Conservation (phyloP, 2,113 vertebrate species). For the Clarias gariepinus region DNA sequence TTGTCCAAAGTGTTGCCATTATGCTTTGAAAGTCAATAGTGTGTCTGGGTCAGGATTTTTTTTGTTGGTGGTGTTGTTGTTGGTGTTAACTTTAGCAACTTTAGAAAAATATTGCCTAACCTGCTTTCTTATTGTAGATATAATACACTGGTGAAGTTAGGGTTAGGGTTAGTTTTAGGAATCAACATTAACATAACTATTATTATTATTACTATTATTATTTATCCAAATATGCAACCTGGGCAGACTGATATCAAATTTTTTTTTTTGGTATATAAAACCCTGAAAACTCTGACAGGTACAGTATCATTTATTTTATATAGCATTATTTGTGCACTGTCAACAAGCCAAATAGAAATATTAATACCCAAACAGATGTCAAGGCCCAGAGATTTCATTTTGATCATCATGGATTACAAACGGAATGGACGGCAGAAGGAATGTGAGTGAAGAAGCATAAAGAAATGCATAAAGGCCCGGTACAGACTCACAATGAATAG, state of each 20-base stretch:
- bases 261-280: neutral
- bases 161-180: no score
- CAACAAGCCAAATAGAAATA: slow-evolving; percentile 15
- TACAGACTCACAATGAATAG: neutral
- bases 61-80: neutral
- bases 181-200: slow-evolving; percentile 19
- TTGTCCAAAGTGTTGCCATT: slow-evolving; percentile 41
- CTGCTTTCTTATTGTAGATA: slow-evolving; percentile 10
- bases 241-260: neutral
- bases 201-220: neutral
- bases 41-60: slow-evolving; percentile 30
- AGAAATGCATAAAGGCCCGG: neutral
- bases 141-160: slow-evolving; percentile 22
- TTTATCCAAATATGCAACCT: neutral
- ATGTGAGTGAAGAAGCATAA: neutral
- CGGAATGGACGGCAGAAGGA: neutral
- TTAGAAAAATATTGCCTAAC: slow-evolving; percentile 32
- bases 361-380: neutral
- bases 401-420: neutral
- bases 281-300: neutral
- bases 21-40: slow-evolving; percentile 44
- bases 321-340: neutral
- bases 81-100: slow-evolving; percentile 47
- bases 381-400: slow-evolving; percentile 8
- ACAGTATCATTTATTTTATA: neutral